Evolutionary conservation across 2,797 vertebrate species (phyloP), one percentile per base, ranked within the genome.

Genomic region (Melanotaenia maccullochi): DNA sequence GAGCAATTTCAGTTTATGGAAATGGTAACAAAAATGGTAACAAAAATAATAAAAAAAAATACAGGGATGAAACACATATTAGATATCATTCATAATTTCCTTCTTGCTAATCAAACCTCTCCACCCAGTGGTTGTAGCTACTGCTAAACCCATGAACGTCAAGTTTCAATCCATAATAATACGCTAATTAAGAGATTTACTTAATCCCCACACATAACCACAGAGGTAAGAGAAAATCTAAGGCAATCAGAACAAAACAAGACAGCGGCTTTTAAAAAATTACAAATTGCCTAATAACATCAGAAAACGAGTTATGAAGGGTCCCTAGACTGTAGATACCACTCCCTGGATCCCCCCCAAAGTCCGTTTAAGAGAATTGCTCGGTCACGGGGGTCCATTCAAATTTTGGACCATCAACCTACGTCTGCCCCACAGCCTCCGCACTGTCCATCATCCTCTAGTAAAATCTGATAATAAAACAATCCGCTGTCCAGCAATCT

Each of bases 341-440:
- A 22, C 32, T 68, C 11, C 1, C 2, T 4, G 69, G 65, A 64
- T 69, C 60, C 78, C 72, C 80, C 72, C 60, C 63, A 60, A 80
- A 62, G 38, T 69, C n/a, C n/a, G 67, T 22, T 33, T 55, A 60
- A 64, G 40, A 68, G 30, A 71, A 55, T 32, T 47, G 18, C 60
- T 60, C 7, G 24, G 60, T 70, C 25, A 55, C 9, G 40, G 47
- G 32, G 13, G 38, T 62, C 60, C 36, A 65, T 79, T 55, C 38
- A 58, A 1, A 73, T 72, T 60, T n/a, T 51, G 12, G 44, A 47
- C 38, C 49, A 60, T 61, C 40, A 30, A 38, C 51, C 52, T 22
- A 33, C 32, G 56, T 33, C 24, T 52, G 11, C 55, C 44, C 9
- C 58, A 59, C 30, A 58, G 12, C 14, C 16, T 44, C 56, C 38